Conservation (phyloP, 2,113 vertebrate species). For the Rattus rattus region DNA sequence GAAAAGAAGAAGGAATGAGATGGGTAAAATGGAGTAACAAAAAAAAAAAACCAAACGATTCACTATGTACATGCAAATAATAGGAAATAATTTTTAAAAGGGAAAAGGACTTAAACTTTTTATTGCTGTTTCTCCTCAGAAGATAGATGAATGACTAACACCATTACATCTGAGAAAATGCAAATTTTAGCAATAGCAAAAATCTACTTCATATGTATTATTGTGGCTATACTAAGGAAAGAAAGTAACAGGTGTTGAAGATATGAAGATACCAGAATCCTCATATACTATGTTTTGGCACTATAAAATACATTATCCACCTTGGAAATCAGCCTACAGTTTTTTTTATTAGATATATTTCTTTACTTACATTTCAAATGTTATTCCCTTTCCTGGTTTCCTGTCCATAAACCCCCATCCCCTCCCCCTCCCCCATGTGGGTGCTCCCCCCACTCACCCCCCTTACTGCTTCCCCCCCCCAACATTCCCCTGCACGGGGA, state of each 20-base stretch:
- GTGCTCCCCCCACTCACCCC: too few relatives aligned
- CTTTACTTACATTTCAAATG: too few relatives aligned
- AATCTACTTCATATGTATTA: not conserved
- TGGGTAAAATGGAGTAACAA: not conserved
- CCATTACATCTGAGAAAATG: not conserved
- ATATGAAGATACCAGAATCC: not conserved
- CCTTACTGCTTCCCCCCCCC: too few relatives aligned
- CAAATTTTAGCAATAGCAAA: slow-evolving; percentile 1
- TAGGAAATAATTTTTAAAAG: not conserved
- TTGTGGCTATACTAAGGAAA: not conserved
- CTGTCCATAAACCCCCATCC: too few relatives aligned
- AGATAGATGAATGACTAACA: not conserved
- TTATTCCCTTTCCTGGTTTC: too few relatives aligned
- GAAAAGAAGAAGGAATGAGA: not conserved
- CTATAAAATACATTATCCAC: not conserved
- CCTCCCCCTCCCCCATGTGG: too few relatives aligned
- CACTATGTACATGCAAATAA: not conserved
- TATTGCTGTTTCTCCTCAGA: not conserved
- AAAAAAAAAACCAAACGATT: too few relatives aligned
- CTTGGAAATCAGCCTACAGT: not conserved
- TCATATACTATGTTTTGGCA: not conserved
- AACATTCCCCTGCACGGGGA: too few relatives aligned
- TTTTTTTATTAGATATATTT: too few relatives aligned
- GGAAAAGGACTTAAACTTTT: not conserved
- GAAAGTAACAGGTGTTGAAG: not conserved